Evolutionary conservation across 1,140 invertebrate genomes (phyloP).

Genomic region (Ceratosolen fusciceps): DNA sequence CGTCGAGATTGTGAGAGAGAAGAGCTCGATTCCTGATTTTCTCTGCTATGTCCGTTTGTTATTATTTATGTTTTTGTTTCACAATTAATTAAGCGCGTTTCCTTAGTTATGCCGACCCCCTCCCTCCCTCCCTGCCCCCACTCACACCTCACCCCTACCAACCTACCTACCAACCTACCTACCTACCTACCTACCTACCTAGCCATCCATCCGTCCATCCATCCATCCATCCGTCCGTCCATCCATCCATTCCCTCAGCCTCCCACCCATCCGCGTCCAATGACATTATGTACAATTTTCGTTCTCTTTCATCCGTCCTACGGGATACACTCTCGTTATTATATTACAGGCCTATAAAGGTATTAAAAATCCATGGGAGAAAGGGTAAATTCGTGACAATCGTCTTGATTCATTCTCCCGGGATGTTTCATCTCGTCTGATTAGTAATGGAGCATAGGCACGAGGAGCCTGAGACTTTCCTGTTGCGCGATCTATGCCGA

Average conservation of each 20-base stretch:
- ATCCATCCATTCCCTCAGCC: too few relatives aligned
- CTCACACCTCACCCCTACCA: too few relatives aligned
- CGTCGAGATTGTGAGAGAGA: conserved; percentile 49
- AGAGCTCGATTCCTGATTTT: conserved; percentile 45
- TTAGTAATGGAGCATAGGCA: conserved; percentile 10
- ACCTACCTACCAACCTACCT: too few relatives aligned
- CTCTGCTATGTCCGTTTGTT: conserved; percentile 3
- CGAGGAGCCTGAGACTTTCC: conserved; percentile 3
- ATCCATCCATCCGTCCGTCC: too few relatives aligned
- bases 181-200: too few relatives aligned
- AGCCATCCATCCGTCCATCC: too few relatives aligned
- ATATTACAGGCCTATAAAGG: conserved; percentile 41
- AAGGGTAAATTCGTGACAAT: conserved; percentile 23
- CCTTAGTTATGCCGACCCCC: conserved; percentile 29
- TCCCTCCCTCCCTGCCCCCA: conserved; percentile 27
- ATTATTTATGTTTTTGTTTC: too few relatives aligned
- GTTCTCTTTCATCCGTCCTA: conserved; percentile 36
- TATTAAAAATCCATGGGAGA: conserved; percentile 38
- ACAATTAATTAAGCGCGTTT: conserved; percentile 41
- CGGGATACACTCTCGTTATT: conserved; percentile 24
- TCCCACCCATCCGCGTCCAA: too few relatives aligned
- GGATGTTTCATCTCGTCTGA: neutral
- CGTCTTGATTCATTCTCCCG: neutral
- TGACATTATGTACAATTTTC: conserved; percentile 44
- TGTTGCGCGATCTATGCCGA: conserved; percentile 44